Evolutionary conservation across 2,113 vertebrate genomes (phyloP).

Genomic region (Maccullochella peelii): DNA sequence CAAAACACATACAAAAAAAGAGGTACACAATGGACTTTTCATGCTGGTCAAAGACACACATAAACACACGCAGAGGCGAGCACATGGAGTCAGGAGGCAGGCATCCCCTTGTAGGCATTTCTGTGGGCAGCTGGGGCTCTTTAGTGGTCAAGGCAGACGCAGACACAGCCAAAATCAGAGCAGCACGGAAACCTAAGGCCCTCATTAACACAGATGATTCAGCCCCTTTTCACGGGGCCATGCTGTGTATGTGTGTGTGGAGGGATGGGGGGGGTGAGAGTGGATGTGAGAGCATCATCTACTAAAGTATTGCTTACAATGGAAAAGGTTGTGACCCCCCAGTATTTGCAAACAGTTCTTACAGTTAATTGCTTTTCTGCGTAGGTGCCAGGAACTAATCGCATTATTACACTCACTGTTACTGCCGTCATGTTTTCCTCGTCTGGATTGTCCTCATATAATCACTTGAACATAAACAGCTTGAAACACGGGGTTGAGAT

Average conservation of each 20-base stretch:
- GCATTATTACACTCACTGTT: slow-evolving; percentile 21
- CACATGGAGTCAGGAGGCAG: slow-evolving; percentile 52
- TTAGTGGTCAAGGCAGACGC: slow-evolving; percentile 74
- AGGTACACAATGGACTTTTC: slow-evolving; percentile 42
- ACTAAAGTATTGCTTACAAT: slow-evolving; percentile 20
- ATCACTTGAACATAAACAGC: slow-evolving; percentile 41
- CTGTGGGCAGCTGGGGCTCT: slow-evolving; percentile 70
- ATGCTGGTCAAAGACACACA: slow-evolving; percentile 37
- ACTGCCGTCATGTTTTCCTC: slow-evolving; percentile 39
- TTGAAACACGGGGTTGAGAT: neutral
- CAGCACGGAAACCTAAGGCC: slow-evolving; percentile 64
- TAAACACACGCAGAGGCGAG: slow-evolving; percentile 19
- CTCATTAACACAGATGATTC: slow-evolving; percentile 78
- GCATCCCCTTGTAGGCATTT: slow-evolving; percentile 68
- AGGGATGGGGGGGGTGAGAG: neutral
- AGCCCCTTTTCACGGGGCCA: slow-evolving; percentile 61
- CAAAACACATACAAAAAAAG: slow-evolving; percentile 1
- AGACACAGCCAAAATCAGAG: slow-evolving; percentile 68
- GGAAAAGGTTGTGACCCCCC: slow-evolving; percentile 62
- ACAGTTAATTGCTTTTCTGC: slow-evolving; percentile 35
- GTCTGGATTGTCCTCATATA: slow-evolving; percentile 11
- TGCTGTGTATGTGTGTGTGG: slow-evolving; percentile 16
- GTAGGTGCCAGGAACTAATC: slow-evolving; percentile 31
- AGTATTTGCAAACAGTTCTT: slow-evolving; percentile 38
- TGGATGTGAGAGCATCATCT: slow-evolving; percentile 27